Evolutionary conservation across 2,797 vertebrate genomes (phyloP), one percentile per base, ranked within the genome.

Genomic region (Borostomias antarcticus): DNA sequence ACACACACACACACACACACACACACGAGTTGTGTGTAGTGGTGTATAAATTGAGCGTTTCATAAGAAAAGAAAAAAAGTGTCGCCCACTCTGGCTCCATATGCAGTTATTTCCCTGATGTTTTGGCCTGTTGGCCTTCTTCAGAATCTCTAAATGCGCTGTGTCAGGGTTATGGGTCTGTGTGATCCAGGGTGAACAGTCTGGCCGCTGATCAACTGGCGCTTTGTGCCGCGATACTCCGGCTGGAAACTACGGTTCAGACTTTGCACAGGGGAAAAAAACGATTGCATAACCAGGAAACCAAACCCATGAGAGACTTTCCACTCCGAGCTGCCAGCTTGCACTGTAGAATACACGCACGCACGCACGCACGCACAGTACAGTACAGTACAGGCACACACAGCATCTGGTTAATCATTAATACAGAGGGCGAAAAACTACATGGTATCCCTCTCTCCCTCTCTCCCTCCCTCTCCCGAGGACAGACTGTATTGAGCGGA

Each of bases 181-280:
- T 60, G 7, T 35, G 47, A 56, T 67, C 70, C 29, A 10, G 7
- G 62, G 67, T 78, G 69, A 73, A 56, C 63, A 73, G 73, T 70
- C 75, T 76, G 58, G 57, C 15, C 17, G 62, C 33, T 57, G 66
- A 43, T 66, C 48, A 81, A 77, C 65, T 65, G 60, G 32, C 50
- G 26, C 63, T 76, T 66, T 76, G 69, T 70, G 67, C 57, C 25
- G 45, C 17, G 37, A 76, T 58, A 68, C 79, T 52, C 45, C 67
- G 77, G 78, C 29, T 33, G 66, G 60, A 75, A 83, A 74, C 64
- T 66, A 65, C 30, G 71, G 66, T 80, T 74, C 66, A 75, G 64
- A 61, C 32, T 23, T 40, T 64, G 74, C 72, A 73, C 59, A 19
- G 66, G 68, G 73, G 68, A 71, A 76, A 69, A 69, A 71, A 76